Evolutionary conservation across 1,140 invertebrate species (phyloP).

Genomic region (Pseudomyrmex dendroicus): DNA sequence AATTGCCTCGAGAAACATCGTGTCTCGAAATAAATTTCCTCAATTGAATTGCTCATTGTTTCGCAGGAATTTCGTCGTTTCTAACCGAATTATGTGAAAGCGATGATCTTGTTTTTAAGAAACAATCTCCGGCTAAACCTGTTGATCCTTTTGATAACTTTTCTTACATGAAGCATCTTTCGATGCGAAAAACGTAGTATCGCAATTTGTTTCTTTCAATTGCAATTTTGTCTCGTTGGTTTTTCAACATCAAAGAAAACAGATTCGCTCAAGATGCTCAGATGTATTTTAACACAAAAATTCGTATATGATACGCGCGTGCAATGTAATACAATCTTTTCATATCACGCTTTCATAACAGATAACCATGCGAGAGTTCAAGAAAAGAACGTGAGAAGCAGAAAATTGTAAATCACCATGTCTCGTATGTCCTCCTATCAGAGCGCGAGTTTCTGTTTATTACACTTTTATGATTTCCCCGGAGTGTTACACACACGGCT

Average conservation of each 20-base stretch:
- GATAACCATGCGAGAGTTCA: neutral
- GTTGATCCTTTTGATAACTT: constrained; percentile 66
- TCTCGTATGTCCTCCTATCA: neutral
- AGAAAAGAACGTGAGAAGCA: constrained; percentile 12
- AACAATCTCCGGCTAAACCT: constrained; percentile 62
- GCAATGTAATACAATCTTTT: neutral
- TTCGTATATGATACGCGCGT: neutral
- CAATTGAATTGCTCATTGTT: constrained; percentile 58
- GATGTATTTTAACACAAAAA: neutral
- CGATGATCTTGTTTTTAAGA: constrained; percentile 49
- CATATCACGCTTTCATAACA: neutral
- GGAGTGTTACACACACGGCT: neutral
- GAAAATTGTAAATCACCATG: constrained; percentile 2
- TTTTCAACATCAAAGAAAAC: constrained; percentile 1
- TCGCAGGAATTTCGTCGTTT: neutral
- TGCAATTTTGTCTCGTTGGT: neutral
- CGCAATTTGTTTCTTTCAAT: constrained; percentile 3
- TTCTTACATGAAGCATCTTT: constrained; percentile 48
- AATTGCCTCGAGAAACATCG: constrained; percentile 52
- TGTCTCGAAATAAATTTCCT: constrained; percentile 58
- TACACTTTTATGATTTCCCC: constrained; percentile 50
- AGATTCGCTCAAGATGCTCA: neutral
- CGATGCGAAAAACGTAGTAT: neutral
- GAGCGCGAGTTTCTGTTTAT: constrained; percentile 11
- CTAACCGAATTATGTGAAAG: constrained; percentile 54